These are phyloP conservation scores for Azemiops feae DNA, from an alignment of 2,113 vertebrate genomes.

Conservation along the genomic window DNA sequence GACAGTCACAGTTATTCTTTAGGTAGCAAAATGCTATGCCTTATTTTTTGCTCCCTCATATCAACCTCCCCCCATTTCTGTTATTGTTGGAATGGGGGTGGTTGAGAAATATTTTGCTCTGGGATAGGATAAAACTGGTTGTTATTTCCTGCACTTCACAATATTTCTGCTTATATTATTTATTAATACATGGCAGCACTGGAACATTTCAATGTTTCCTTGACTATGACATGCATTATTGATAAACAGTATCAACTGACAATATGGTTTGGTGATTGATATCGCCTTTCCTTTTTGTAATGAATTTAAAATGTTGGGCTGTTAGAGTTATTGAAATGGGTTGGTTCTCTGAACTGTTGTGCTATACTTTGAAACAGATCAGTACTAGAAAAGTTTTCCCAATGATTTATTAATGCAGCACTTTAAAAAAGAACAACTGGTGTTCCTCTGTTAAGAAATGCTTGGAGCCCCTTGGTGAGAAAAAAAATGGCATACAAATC, in stretches of 20 bases:
- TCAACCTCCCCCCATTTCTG: background rate
- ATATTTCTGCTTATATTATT: background rate
- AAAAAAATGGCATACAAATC: background rate
- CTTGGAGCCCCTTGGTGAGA: background rate
- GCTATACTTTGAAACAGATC: background rate
- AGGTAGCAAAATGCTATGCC: too few species aligned
- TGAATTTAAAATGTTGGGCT: background rate
- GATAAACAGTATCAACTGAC: background rate
- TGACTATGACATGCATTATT: background rate
- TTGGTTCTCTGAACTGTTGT: background rate
- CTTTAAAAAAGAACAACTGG: background rate
- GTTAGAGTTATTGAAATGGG: background rate
- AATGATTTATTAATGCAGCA: background rate
- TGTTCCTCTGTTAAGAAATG: background rate
- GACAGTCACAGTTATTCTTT: background rate
- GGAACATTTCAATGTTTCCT: background rate
- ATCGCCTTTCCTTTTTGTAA: background rate
- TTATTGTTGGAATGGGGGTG: background rate
- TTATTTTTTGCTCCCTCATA: background rate
- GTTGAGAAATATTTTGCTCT: background rate
- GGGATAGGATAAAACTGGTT: background rate
- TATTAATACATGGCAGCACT: background rate
- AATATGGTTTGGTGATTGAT: background rate
- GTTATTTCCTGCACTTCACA: background rate
- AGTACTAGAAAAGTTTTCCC: background rate